Percentiles rank a stretch among this genome's conserved stretches.
phyloP scores from a whole-genome alignment of 1,140 invertebrate species.

The Zaprionus gabonicus region DNA sequence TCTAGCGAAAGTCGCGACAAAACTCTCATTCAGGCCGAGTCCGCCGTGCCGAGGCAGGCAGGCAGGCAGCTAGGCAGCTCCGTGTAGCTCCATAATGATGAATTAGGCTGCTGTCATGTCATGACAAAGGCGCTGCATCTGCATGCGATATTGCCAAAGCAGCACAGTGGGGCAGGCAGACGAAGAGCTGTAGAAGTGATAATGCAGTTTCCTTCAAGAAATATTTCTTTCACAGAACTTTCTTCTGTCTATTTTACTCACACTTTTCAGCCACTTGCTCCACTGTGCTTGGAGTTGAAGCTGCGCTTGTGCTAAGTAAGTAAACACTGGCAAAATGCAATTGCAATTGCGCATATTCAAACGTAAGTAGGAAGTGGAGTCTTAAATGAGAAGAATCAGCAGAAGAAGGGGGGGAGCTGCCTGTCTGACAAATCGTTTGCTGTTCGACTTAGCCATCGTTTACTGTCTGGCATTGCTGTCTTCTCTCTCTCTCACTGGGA shows the following conservation, averaged over 20 bases:
- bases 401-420: slow-evolving; percentile 1
- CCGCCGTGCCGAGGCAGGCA: slow-evolving; percentile 11
- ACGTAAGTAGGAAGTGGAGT: slow-evolving; percentile 74
- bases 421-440: slow-evolving; percentile 74
- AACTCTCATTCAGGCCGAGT: slow-evolving; percentile 68
- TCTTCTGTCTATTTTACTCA: not conserved
- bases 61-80: slow-evolving; percentile 10
- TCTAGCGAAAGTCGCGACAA: slow-evolving; percentile 82
- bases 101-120: slow-evolving; percentile 84
- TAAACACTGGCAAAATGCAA: slow-evolving; percentile 74
- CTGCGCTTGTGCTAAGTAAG: slow-evolving; percentile 56
- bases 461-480: slow-evolving; percentile 8
- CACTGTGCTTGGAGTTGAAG: slow-evolving; percentile 16
- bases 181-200: not conserved
- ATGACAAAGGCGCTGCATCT: slow-evolving; percentile 77
- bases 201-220: not conserved
- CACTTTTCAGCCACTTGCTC: not conserved
- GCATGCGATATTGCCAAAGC: slow-evolving; percentile 64
- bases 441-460: slow-evolving; percentile 58
- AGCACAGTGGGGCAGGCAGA: slow-evolving; percentile 23
- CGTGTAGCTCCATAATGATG: slow-evolving; percentile 77
- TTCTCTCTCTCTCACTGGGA: slow-evolving; percentile 32
- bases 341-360: slow-evolving; percentile 73
- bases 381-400: slow-evolving; percentile 55
- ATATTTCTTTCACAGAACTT: not conserved